Base-by-base conservation (phyloP, 2,888 invertebrate species). In the Rhodophaea formosa region DNA sequence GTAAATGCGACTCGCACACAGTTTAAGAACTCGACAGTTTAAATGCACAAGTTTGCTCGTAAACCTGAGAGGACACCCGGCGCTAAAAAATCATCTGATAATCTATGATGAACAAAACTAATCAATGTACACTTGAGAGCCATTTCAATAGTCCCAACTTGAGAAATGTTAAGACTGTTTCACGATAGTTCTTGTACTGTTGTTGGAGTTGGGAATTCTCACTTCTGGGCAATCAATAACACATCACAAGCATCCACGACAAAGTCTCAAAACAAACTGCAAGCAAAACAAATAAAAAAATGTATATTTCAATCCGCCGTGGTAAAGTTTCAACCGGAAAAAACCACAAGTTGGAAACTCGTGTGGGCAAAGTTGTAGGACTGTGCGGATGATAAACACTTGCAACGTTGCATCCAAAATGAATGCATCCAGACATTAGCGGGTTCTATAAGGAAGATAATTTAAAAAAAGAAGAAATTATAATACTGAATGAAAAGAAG, bases 371-470 rank as follows among this genome's bases (percentile, higher is more conserved):
- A 51, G 51, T 51, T 51, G 32, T 10, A 30, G 16, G 51, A 51
- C 30, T 17, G 23, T 29, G 29, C 14, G 51, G 7, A 61, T 61
- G 57, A 61, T 59, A 61, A 61, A 61, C 61, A 61, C 60, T 62
- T 57, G 62, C 52, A 49, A 46, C 46, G 30, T 53, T 17, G 61
- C 49, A 56, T 53, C 59, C 16, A 14, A 55, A 53, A 58, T 49
- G 59, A 56, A 60, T 61, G 43, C 58, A 58, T 56, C 32, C 51
- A 23, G 39, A 0, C 39, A 5, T 3, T 39, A 39, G n/a, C 6
- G 8, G 39, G 8, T 39, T 12, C 12, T 7, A 39, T n/a, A 39
- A 23, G 23, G 5, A 23, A 23, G 2, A 23, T 23, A 23, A 23
- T 23, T 3, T 3, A 23, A 2, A 3, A 23, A 23, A 23, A 23